Base-by-base conservation (phyloP, 2,888 invertebrate genomes). In the Trachelus tabidus region DNA sequence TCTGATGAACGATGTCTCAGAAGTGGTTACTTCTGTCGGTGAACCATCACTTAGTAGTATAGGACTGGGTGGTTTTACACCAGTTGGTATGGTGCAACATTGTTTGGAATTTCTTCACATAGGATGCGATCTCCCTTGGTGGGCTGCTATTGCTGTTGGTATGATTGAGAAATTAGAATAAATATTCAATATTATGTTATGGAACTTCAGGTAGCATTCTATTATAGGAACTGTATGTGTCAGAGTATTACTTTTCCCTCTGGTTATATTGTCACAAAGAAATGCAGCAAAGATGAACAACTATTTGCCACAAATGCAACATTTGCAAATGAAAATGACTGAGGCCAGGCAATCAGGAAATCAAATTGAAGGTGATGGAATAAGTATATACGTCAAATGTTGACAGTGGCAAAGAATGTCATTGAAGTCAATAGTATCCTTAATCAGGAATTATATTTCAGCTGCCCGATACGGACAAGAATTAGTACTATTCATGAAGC, bases 61-160 rank as follows among this genome's bases (percentile, higher is more conserved):
- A 74, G 98, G 98, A 0, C 93, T 98, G 33, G 97, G 96, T 2
- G 95, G 96, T 35, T 96, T 95, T 94, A 92, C 94, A 30, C 98
- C 98, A 0, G 93, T 96, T 1, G 98, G 98, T 0, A 90, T 97
- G 9, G 93, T 98, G 23, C 97, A 98, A 90, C 93, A 94, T 73
- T 94, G 94, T 81, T 92, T 99, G 85, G 98, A 99, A 91, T 95
- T 93, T 86, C 85, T 98, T 69, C 99, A 99, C 89, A 94, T 96
- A n/a, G 92, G 93, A 0, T 91, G 94, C 15, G 97, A 96, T 84
- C 83, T 99, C 15, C 99, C 99, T 0, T 99, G 99, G 99, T 99
- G 98, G 98, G 95, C 94, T 68, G 93, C 97, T 15, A 98, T 99
- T 85, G 93, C 95, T 3, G 92, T 96, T 77, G 96, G 95, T 95